A percentile compares a stretch with the other conserved stretches of the same genome.
Evolutionary conservation across 2,113 vertebrate species (phyloP).

Genomic region (Asarcornis scutulata): DNA sequence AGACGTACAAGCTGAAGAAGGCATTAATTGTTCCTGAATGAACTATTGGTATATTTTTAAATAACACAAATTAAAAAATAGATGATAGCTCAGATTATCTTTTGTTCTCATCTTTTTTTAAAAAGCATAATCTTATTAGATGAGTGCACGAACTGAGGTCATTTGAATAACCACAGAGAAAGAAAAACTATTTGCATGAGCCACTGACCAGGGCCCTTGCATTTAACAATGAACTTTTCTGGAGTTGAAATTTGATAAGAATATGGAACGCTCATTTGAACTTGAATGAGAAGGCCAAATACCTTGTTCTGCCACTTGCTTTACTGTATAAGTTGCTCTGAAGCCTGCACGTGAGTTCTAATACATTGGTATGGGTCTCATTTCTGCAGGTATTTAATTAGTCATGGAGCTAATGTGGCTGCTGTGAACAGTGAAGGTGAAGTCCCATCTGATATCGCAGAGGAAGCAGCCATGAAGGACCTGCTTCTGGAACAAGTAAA

Average conservation of each 20-base stretch:
- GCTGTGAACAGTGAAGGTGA: constrained; percentile 94
- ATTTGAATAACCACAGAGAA: neutral
- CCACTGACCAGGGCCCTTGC: neutral
- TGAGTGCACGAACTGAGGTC: neutral
- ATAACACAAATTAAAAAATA: neutral
- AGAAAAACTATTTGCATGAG: neutral
- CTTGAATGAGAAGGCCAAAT: neutral
- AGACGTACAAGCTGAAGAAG: neutral
- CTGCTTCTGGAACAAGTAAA: constrained; percentile 86
- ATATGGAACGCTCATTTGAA: neutral
- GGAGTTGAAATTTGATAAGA: neutral
- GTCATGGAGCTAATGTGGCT: constrained; percentile 84
- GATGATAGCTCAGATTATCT: neutral
- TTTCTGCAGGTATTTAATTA: constrained; percentile 84
- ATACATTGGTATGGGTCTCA: neutral
- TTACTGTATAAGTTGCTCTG: neutral
- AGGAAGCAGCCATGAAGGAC: constrained; percentile 91
- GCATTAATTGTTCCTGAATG: neutral
- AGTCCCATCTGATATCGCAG: constrained; percentile 90
- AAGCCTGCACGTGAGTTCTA: neutral
- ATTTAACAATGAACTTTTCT: neutral
- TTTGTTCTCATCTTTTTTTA: neutral
- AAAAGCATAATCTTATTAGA: rapidly evolving
- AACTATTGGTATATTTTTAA: neutral
- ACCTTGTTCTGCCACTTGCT: neutral